Conservation (phyloP, 2,797 vertebrate species). For the Chrysocyon brachyurus region DNA sequence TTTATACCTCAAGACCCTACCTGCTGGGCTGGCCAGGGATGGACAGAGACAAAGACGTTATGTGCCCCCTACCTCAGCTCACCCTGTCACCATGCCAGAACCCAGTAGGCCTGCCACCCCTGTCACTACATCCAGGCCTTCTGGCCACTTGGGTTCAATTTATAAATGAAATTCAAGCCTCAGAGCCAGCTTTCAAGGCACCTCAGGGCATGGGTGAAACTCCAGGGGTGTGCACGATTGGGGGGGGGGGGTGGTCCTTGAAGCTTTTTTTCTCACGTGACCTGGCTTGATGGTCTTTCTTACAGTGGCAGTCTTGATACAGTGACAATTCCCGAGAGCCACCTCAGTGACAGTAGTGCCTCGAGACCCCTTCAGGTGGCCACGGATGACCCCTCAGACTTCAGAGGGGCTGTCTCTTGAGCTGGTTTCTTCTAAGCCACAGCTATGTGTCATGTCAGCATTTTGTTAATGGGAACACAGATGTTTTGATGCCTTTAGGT, state of each 20-base stretch:
- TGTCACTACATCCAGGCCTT: background rate
- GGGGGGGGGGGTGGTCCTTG: too few relatives aligned
- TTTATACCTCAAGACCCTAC: background rate
- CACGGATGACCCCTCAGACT: slow-evolving; percentile 62
- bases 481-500: slow-evolving; percentile 83
- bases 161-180: background rate
- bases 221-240: fast-evolving
- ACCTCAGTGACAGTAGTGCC: background rate
- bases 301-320: background rate
- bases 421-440: slow-evolving; percentile 79
- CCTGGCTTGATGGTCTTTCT: background rate
- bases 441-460: slow-evolving; percentile 81
- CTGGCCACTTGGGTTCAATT: background rate
- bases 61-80: background rate
- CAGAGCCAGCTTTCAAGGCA: background rate
- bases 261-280: background rate
- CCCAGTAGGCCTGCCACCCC: background rate
- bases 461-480: slow-evolving; percentile 86
- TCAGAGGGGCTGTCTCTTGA: slow-evolving; percentile 69
- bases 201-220: background rate
- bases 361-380: background rate
- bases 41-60: background rate
- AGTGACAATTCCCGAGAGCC: background rate
- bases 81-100: background rate
- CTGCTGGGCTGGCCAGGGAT: background rate